Evolutionary conservation across 53 echinoderm and acorn worm species (phyloP).

Genomic region (Astropecten irregularis): DNA sequence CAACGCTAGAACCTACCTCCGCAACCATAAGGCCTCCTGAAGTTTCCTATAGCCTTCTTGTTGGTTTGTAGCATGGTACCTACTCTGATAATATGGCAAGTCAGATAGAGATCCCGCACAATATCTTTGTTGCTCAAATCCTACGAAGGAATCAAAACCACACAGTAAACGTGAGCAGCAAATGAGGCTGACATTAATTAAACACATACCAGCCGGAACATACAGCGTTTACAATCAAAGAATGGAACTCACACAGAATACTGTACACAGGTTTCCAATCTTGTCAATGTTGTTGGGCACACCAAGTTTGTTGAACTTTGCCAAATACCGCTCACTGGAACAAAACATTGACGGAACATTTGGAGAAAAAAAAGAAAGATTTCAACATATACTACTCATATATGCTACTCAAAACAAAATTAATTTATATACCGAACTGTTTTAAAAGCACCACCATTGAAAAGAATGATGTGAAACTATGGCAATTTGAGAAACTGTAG

Average conservation of each 20-base stretch:
- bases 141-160: conserved; percentile 32
- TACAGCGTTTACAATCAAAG: neutral
- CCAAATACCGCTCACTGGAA: conserved; percentile 89
- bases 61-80: conserved; percentile 52
- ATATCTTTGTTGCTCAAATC: conserved; percentile 86
- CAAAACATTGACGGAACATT: neutral
- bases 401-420: neutral
- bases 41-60: conserved; percentile 5
- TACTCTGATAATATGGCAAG: conserved; percentile 82
- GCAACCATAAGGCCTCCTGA: conserved; percentile 93
- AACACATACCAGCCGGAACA: too few relatives aligned
- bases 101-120: conserved; percentile 80
- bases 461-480: too few relatives aligned
- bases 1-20: too few relatives aligned
- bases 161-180: neutral
- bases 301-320: conserved; percentile 88
- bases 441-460: too few relatives aligned
- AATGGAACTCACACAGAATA: conserved; percentile 86
- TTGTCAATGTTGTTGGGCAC: conserved; percentile 72
- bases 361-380: neutral
- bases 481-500: too few relatives aligned
- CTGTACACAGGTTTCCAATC: conserved; percentile 86
- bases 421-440: too few relatives aligned
- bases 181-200: too few relatives aligned
- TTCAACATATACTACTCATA: neutral